Base-by-base conservation (phyloP, 2,888 invertebrate genomes). In the Callosobruchus maculatus region DNA sequence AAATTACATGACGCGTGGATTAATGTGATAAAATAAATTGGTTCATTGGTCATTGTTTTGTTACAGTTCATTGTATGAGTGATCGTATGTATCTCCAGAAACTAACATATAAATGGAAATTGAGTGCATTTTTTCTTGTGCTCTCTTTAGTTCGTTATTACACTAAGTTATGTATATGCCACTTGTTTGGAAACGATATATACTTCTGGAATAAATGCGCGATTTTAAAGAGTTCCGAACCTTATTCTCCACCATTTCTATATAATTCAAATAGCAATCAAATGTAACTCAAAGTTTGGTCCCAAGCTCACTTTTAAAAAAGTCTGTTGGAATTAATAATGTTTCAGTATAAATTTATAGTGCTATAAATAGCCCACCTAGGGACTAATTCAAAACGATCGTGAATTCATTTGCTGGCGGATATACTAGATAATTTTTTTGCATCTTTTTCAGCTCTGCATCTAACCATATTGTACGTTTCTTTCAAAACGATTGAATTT, bases 1-100 rank as follows among this genome's bases (percentile, higher is more conserved):
- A 20, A 77, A 81, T 82, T 83, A 84, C 83, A 83, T 83, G 81
- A 84, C 83, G 79, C 82, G 76, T 80, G 83, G 83, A 84, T 84
- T 84, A 83, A 83, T 83, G 83, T 84, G 83, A 83, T 83, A 78
- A 79, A 78, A 81, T 75, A 78, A 74, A 72, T 76, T 81, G 80
- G 82, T 81, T 81, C 78, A 81, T 81, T 81, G 81, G 81, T 80
- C 79, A 74, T 74, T 70, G 4, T 71, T 78, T 81, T 81, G 80
- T 68, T 78, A 68, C 21, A 21, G 22, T 21, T 80, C 78, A 75
- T 77, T 77, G 80, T 81, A 79, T 80, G 80, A 82, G 80, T 81
- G 81, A 82, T 79, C 82, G 83, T 82, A 82, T 79, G 81, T 82
- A 81, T 81, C 81, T 82, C 80, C 81, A 80, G 82, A 81, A 79